Percentiles rank a stretch among this genome's conserved stretches.
Evolutionary conservation across 2,888 invertebrate genomes (phyloP).

Genomic region (Taenaris catops): DNA sequence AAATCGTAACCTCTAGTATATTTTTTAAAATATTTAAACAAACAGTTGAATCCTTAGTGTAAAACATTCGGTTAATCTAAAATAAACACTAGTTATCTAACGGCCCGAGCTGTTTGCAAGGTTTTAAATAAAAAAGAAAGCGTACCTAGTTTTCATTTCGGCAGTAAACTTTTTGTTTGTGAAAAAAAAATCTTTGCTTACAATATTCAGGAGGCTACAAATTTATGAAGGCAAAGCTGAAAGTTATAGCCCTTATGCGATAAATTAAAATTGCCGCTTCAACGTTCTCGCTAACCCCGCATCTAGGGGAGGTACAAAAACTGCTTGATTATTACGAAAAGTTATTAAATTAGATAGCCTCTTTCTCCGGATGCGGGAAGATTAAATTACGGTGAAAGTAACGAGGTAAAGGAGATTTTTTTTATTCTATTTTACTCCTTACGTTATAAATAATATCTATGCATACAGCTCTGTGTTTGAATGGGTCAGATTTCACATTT

Average conservation of each 20-base stretch:
- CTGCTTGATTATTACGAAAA: conserved; percentile 13
- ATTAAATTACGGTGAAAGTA: conserved; percentile 18
- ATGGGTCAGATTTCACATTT: too few species aligned
- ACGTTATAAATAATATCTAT: background rate
- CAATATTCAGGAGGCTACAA: background rate
- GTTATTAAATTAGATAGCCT: conserved; percentile 17
- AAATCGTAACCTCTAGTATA: too few species aligned
- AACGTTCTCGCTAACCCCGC: background rate
- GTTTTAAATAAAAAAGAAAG: too few species aligned
- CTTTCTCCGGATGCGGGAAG: conserved; percentile 11
- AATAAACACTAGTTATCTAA: too few species aligned
- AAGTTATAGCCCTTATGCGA: conserved; percentile 1
- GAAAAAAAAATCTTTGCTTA: too few species aligned
- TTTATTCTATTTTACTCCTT: conserved; percentile 1
- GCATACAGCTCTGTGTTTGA: too few species aligned
- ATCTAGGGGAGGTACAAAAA: conserved; percentile 3
- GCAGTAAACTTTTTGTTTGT: too few species aligned
- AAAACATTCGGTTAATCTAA: too few species aligned
- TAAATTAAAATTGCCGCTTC: conserved; percentile 6
- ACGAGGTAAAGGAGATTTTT: conserved; percentile 1
- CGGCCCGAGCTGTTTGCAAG: too few species aligned
- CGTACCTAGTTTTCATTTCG: too few species aligned
- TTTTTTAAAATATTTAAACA: too few species aligned
- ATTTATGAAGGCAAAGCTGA: background rate
- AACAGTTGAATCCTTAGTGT: too few species aligned